Evolutionary conservation across 2,888 invertebrate genomes (phyloP), one percentile per base, ranked within the genome.

Genomic region (Heliconius cydno): DNA sequence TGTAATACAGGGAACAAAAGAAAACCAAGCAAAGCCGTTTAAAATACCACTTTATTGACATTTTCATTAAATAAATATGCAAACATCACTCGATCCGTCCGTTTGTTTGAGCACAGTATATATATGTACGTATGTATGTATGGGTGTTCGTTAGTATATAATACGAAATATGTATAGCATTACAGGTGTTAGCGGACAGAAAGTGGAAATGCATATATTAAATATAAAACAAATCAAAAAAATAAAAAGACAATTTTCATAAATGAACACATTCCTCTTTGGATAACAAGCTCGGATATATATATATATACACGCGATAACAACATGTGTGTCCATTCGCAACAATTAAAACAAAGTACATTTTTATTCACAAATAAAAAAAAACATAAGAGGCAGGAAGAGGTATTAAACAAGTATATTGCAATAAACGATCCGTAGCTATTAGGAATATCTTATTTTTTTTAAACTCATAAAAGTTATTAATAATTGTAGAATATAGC

Each of bases 41-140:
- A 93, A 94, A 94, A 94, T 94, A 94, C 93, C 91, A 91, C 89
- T 95, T 95, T 95, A 94, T 94, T 95, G 94, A 95, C 94, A 93
- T 94, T 94, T 91, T 92, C 90, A 90, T 92, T 91, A 92, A 90
- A 92, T 90, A 92, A 94, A 90, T 92, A 92, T 92, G 94, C 93
- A 92, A 92, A 94, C 94, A 93, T 92, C 91, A 91, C 92, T 92
- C 92, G 92, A 92, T 88, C 92, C 73, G 73, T 90, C 89, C 88
- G 89, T 90, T 91, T 90, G 88, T 92, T 93, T 94, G 93, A 93
- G 94, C 94, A 92, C 91, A 91, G 87, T 79, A 71, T 67, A 70
- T 70, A 70, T 70, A 25, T 67, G 19, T 67, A n/a, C 22, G 10
- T 41, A 41, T 68, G 22, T 70, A 68, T 68, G 22, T 68, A 38